Evolutionary conservation across 2,113 vertebrate species (phyloP).

Genomic region (Turdus rufiventris): DNA sequence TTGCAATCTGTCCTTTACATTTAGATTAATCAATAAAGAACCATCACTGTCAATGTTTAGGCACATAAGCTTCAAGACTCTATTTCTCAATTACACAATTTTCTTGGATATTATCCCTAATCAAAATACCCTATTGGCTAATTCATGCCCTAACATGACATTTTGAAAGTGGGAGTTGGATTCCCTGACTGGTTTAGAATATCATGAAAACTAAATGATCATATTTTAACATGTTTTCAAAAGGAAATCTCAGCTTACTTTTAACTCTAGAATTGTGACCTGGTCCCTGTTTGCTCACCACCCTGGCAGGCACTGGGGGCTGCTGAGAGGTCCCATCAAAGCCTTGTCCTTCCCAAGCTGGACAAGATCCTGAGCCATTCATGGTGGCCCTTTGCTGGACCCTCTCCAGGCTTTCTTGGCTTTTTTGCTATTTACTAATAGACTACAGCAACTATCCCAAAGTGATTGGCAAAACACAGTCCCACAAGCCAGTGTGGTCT

Average conservation of each 20-base stretch:
- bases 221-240: background rate
- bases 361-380: background rate
- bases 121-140: background rate
- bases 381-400: background rate
- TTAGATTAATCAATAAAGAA: background rate
- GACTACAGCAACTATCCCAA: background rate
- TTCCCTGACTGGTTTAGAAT: background rate
- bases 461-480: background rate
- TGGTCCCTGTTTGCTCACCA: accelerated
- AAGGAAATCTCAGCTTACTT: background rate
- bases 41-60: background rate
- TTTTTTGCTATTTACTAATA: background rate
- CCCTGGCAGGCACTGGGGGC: background rate
- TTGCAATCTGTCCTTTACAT: background rate
- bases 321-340: background rate
- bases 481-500: background rate
- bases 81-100: background rate
- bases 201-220: background rate
- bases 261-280: background rate
- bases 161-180: background rate
- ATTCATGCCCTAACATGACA: background rate
- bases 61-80: background rate
- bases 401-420: background rate
- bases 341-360: background rate
- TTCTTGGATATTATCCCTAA: background rate